Conservation (phyloP, 1,140 invertebrate genomes). For the Drosophila nannoptera region DNA sequence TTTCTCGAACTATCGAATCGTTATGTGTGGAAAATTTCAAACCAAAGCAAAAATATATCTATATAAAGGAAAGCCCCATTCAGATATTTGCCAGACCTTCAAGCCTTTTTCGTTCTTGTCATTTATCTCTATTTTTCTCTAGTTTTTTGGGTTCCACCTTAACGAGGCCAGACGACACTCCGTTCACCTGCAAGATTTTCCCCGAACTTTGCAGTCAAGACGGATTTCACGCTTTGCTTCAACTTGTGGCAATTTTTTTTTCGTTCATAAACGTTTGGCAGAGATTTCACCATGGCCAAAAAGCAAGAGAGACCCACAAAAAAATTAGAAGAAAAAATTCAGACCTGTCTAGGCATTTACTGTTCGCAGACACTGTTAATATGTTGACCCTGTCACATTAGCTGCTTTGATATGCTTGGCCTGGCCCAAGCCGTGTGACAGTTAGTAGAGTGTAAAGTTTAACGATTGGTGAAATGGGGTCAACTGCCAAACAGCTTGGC, state of each 20-base stretch:
- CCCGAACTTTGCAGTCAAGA: constrained; percentile 9
- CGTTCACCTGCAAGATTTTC: constrained; percentile 25
- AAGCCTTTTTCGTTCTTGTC: too few species aligned
- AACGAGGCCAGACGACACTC: constrained; percentile 8
- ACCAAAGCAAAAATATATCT: too few species aligned
- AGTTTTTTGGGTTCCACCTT: constrained; percentile 9
- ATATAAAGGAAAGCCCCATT: too few species aligned
- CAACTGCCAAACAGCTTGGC: constrained; percentile 42
- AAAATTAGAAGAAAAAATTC: constrained; percentile 7
- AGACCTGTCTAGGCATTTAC: constrained; percentile 17
- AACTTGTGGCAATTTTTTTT: constrained; percentile 25
- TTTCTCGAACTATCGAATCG: too few species aligned
- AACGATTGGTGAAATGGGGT: constrained; percentile 72
- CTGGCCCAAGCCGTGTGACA: constrained; percentile 33
- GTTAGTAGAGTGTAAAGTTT: constrained; percentile 76
- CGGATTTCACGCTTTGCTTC: constrained; percentile 35
- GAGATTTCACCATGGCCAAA: constrained; percentile 42
- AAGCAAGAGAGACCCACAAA: background rate
- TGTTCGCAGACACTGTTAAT: constrained; percentile 2
- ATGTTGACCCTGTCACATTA: constrained; percentile 68
- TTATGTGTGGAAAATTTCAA: too few species aligned
- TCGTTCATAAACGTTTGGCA: constrained; percentile 12
- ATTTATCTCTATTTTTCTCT: constrained; percentile 5
- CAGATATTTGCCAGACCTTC: too few species aligned
- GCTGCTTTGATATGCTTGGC: constrained; percentile 54